Conservation (phyloP, 2,888 invertebrate genomes). For the Sericinus montela region DNA sequence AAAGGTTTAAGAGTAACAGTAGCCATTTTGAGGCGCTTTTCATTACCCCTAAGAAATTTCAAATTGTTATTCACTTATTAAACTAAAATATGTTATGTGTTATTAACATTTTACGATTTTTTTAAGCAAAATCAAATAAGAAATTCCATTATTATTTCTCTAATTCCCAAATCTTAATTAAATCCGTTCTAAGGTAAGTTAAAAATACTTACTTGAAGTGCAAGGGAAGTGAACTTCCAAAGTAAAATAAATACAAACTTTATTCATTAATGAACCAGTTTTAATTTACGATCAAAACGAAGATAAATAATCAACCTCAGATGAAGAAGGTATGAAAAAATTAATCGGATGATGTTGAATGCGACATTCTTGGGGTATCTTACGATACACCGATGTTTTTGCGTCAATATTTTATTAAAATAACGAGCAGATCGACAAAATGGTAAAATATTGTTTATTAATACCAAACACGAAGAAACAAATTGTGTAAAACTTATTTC, state of each 20-base stretch:
- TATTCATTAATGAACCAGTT: slow-evolving; percentile 69
- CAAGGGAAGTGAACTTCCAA: slow-evolving; percentile 42
- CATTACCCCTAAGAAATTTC: slow-evolving; percentile 16
- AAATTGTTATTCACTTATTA: slow-evolving; percentile 29
- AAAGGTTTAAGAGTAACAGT: slow-evolving; percentile 37
- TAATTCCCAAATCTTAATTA: too few species aligned
- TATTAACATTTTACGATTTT: slow-evolving; percentile 3
- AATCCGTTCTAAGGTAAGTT: not conserved
- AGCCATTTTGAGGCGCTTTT: slow-evolving; percentile 10
- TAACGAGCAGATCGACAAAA: not conserved
- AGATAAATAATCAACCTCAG: slow-evolving; percentile 54
- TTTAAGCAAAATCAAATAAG: too few species aligned
- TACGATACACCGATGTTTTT: not conserved
- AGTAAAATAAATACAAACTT: slow-evolving; percentile 41
- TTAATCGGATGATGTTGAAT: slow-evolving; percentile 38
- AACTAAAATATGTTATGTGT: slow-evolving; percentile 34
- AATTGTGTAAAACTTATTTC: not conserved
- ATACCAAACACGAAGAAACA: not conserved
- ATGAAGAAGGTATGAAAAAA: slow-evolving; percentile 43
- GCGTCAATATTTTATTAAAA: not conserved
- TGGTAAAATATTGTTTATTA: not conserved
- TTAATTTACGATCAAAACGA: slow-evolving; percentile 59
- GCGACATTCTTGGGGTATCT: not conserved
- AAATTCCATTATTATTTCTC: too few species aligned
- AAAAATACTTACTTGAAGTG: slow-evolving; percentile 28